Evolutionary conservation across 1,140 invertebrate species (phyloP), one percentile per base, ranked within the genome.

Genomic region (Gonatopus flavifemur): DNA sequence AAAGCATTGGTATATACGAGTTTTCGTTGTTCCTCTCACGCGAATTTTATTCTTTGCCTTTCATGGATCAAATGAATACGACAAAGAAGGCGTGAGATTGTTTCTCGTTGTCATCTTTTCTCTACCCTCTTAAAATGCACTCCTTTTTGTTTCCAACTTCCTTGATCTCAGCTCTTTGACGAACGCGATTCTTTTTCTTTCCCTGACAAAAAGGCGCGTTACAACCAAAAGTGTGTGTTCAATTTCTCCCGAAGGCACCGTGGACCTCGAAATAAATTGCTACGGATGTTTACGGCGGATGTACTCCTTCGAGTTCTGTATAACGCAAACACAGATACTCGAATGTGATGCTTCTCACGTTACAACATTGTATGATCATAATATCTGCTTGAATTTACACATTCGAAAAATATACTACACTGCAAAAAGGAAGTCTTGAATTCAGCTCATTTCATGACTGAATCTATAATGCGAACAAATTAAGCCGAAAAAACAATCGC

Each of bases 251-350:
- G 33, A 35, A 49, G 49, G 59, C 41, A 46, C 49, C 51, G 25
- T 55, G 49, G 58, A 51, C 49, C 52, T 24, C 36, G 22, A 36
- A 35, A 62, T 55, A 62, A 63, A 63, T 58, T 49, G 55, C 42
- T 55, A 53, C 55, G 61, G 33, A 60, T 63, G 59, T 62, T 62
- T 59, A 59, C 61, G 56, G n/a, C 38, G n/a, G n/a, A n/a, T n/a
- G n/a, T n/a, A n/a, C n/a, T n/a, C n/a, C n/a, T n/a, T n/a, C n/a
- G n/a, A n/a, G n/a, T n/a, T n/a, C n/a, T n/a, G n/a, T n/a, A n/a
- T n/a, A n/a, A n/a, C n/a, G n/a, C n/a, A n/a, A n/a, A n/a, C n/a
- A n/a, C n/a, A n/a, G n/a, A n/a, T n/a, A n/a, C n/a, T n/a, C n/a
- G n/a, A n/a, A n/a, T n/a, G n/a, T n/a, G n/a, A n/a, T n/a, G n/a